phyloP scores from a whole-genome alignment of 2,113 vertebrate species.

The Cyprinodon brontotheroides region DNA sequence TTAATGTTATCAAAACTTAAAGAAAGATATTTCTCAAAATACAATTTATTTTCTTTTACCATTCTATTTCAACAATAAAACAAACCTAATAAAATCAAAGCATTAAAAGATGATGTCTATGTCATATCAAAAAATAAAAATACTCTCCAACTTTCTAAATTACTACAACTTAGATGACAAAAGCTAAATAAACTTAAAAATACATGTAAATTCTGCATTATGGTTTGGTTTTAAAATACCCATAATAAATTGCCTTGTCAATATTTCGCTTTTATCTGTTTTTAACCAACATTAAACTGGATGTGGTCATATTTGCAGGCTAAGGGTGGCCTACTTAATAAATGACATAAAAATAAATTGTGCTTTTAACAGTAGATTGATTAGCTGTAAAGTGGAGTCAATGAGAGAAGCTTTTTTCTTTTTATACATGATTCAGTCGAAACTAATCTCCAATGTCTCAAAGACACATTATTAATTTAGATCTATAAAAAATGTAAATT shows the following conservation, averaged over 20 bases:
- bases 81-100: neutral
- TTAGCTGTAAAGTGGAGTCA: neutral
- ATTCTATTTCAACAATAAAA: neutral
- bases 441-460: neutral
- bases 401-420: neutral
- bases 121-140: neutral
- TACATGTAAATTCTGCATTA: neutral
- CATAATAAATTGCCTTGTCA: neutral
- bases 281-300: neutral
- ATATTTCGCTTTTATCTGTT: neutral
- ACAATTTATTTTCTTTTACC: neutral
- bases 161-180: neutral
- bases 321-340: neutral
- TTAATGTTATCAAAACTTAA: constrained; percentile 45
- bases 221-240: neutral
- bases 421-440: neutral
- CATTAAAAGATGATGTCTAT: neutral
- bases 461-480: neutral
- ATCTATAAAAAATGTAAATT: neutral
- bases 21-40: neutral
- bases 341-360: neutral
- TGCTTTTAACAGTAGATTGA: neutral
- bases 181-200: neutral
- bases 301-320: neutral
- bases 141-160: neutral